Evolutionary conservation across 2,797 vertebrate species (phyloP).

Genomic region (Microctenopoma steveboyesi): DNA sequence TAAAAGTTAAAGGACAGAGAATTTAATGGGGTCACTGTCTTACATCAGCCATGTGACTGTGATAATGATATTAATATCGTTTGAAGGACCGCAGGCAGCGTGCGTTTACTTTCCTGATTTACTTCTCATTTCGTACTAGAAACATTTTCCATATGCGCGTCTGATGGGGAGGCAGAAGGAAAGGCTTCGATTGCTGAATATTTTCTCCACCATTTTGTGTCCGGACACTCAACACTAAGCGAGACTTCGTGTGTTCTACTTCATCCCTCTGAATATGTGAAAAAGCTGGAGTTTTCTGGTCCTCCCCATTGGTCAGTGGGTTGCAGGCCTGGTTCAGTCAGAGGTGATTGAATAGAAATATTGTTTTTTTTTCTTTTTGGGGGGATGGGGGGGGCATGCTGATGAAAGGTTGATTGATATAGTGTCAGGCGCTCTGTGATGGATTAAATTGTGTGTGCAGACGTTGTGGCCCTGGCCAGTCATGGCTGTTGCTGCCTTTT

Average conservation of each 20-base stretch:
- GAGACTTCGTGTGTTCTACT: constrained; percentile 33
- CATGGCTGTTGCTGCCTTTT: constrained; percentile 86
- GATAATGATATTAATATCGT: neutral
- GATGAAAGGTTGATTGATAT: constrained; percentile 99
- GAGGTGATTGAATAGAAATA: constrained; percentile 97
- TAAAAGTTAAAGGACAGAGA: constrained; percentile 65
- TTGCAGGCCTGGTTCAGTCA: constrained; percentile 83
- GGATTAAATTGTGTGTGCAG: constrained; percentile 99
- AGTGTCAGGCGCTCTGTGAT: constrained; percentile 94
- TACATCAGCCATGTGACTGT: constrained; percentile 17
- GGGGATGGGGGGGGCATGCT: constrained; percentile 83
- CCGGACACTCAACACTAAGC: neutral
- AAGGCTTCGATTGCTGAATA: constrained; percentile 11
- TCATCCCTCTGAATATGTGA: constrained; percentile 39
- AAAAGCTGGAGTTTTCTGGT: constrained; percentile 60
- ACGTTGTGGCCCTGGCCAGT: constrained; percentile 89
- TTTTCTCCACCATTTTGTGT: constrained; percentile 21
- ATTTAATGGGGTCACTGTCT: constrained; percentile 45
- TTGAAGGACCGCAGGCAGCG: neutral
- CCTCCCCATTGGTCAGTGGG: constrained; percentile 73
- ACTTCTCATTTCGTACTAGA: neutral
- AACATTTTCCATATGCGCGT: constrained; percentile 11
- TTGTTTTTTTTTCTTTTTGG: constrained; percentile 85
- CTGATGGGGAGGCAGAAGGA: neutral
- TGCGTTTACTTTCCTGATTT: neutral